A percentile compares a stretch with the other conserved stretches of the same genome.
These are phyloP conservation scores for Sebastes kiyomatsui DNA, from an alignment of 2,797 vertebrate genomes.

Conservation along the genomic window DNA sequence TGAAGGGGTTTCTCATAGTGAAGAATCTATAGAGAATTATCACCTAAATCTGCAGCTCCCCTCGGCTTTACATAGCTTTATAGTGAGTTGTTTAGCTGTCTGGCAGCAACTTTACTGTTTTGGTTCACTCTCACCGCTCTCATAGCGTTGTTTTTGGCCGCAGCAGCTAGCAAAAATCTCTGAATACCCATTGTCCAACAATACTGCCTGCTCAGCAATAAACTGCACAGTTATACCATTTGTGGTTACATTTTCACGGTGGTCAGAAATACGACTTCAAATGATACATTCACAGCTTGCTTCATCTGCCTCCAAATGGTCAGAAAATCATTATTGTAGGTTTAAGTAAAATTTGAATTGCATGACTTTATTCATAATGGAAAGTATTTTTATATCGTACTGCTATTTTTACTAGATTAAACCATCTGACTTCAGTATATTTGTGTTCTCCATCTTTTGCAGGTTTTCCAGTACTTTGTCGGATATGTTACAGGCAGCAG, in stretches of 20 bases:
- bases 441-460: not conserved
- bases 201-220: not conserved
- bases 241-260: not conserved
- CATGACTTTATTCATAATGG: not conserved
- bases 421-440: not conserved
- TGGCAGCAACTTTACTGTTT: not conserved
- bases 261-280: not conserved
- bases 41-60: not conserved
- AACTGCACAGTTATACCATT: not conserved
- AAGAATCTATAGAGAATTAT: not conserved
- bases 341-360: not conserved
- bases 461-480: not conserved
- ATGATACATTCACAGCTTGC: not conserved
- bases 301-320: not conserved
- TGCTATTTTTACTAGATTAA: not conserved
- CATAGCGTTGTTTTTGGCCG: not conserved
- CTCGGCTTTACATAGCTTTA: not conserved
- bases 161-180: not conserved
- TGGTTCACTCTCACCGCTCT: not conserved
- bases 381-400: not conserved
- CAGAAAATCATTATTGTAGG: not conserved
- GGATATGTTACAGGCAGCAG: not conserved
- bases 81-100: not conserved
- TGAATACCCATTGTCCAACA: not conserved
- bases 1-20: not conserved